Conservation (phyloP, 1,140 invertebrate species). For the Drosophila jambulina region DNA sequence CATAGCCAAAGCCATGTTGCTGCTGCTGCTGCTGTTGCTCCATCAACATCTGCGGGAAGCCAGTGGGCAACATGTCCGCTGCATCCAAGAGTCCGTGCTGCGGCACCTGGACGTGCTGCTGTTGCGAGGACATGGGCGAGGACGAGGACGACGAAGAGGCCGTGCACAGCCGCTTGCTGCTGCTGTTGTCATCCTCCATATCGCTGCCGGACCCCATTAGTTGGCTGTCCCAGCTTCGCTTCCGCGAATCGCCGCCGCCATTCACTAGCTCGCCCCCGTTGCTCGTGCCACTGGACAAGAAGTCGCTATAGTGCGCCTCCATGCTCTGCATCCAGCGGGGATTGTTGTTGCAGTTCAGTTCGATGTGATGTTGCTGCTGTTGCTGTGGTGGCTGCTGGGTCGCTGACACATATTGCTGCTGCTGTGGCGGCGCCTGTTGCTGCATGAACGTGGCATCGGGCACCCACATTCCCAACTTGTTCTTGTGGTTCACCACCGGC, state of each 20-base stretch:
- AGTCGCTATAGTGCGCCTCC: constrained; percentile 78
- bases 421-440: constrained; percentile 43
- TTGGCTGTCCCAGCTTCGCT: constrained; percentile 79
- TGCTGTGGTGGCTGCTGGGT: constrained; percentile 57
- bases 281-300: constrained; percentile 54
- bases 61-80: constrained; percentile 64
- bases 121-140: constrained; percentile 70
- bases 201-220: constrained; percentile 75
- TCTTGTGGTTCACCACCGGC: constrained; percentile 57
- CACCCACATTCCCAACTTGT: constrained; percentile 71
- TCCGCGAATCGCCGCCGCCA: constrained; percentile 54
- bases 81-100: constrained; percentile 73
- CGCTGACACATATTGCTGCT: constrained; percentile 28
- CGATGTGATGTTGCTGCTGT: constrained; percentile 76
- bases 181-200: constrained; percentile 70
- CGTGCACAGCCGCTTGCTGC: constrained; percentile 74
- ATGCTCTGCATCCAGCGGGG: constrained; percentile 83
- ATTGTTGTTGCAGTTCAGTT: constrained; percentile 78
- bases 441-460: constrained; percentile 58
- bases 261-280: constrained; percentile 62
- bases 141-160: constrained; percentile 69
- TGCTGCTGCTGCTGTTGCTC: constrained; percentile 74
- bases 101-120: constrained; percentile 53
- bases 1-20: constrained; percentile 68
- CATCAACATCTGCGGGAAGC: constrained; percentile 66